Conservation (phyloP, 2,113 vertebrate species). For the Hydropotes inermis region DNA sequence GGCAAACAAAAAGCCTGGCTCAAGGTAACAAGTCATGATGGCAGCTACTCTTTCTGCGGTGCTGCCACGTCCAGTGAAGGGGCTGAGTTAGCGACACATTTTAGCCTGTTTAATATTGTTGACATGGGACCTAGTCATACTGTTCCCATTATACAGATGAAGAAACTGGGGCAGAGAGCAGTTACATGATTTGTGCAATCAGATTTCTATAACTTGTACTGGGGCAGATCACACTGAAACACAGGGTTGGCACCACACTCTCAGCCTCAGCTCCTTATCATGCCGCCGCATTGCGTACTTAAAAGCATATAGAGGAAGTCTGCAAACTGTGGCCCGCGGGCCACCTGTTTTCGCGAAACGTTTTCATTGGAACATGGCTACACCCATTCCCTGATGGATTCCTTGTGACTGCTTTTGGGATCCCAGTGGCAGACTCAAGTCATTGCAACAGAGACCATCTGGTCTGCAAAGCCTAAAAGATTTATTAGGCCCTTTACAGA, state of each 20-base stretch:
- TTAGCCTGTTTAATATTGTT: background rate
- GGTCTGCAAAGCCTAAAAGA: background rate
- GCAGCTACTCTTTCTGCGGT: accelerated
- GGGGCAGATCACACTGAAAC: background rate
- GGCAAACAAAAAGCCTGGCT: background rate
- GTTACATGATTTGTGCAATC: no score
- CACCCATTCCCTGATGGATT: no score
- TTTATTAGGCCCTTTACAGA: background rate
- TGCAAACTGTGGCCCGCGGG: accelerated
- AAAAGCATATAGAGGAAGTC: background rate
- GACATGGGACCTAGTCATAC: accelerated
- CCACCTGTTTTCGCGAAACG: background rate
- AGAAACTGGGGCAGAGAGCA: background rate
- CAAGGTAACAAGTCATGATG: accelerated
- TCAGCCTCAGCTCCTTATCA: background rate
- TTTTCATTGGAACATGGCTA: background rate
- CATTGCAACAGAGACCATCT: background rate
- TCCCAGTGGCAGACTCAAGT: background rate
- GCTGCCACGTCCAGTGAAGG: accelerated
- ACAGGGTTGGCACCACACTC: background rate
- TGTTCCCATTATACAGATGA: background rate
- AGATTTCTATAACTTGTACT: background rate
- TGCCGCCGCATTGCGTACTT: accelerated
- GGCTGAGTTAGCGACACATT: accelerated
- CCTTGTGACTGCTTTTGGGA: background rate